A percentile compares a stretch with the other conserved stretches of the same genome.
phyloP scores from a whole-genome alignment of 23 tunicate genomes.

The Styela clava region DNA sequence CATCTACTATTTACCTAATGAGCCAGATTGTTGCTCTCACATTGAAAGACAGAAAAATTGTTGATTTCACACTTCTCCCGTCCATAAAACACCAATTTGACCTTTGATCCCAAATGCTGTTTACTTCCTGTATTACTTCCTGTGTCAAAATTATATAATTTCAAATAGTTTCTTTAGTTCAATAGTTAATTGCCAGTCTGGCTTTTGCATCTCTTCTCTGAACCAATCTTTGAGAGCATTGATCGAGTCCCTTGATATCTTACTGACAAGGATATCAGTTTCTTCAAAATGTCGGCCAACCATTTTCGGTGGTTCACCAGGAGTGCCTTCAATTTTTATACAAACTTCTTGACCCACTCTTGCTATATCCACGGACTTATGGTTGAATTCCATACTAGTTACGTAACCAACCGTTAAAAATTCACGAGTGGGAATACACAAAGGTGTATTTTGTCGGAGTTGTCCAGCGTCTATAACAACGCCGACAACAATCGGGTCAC shows the following conservation, averaged over 20 bases:
- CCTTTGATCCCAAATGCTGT: background rate
- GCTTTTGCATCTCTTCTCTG: conserved; percentile 90
- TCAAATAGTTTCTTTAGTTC: conserved; percentile 89
- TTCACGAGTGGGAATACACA: conserved; percentile 48
- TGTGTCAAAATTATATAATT: conserved; percentile 43
- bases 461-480: conserved; percentile 88
- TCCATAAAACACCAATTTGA: too few relatives aligned
- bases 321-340: conserved; percentile 85
- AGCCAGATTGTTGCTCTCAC: too few relatives aligned
- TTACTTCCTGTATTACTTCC: too few relatives aligned
- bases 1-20: too few relatives aligned
- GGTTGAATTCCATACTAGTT: conserved; percentile 71
- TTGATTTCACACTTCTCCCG: too few relatives aligned
- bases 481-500: conserved; percentile 93
- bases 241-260: conserved; percentile 79
- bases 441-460: conserved; percentile 67
- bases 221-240: conserved; percentile 83
- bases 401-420: conserved; percentile 68
- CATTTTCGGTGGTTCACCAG: conserved; percentile 98
- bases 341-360: conserved; percentile 88
- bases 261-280: conserved; percentile 54
- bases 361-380: conserved; percentile 82
- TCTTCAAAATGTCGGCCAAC: conserved; percentile 93
- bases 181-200: conserved; percentile 87
- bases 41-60: too few relatives aligned